Evolutionary conservation across 1,140 invertebrate species (phyloP).

Genomic region (Drosophila eugracilis): DNA sequence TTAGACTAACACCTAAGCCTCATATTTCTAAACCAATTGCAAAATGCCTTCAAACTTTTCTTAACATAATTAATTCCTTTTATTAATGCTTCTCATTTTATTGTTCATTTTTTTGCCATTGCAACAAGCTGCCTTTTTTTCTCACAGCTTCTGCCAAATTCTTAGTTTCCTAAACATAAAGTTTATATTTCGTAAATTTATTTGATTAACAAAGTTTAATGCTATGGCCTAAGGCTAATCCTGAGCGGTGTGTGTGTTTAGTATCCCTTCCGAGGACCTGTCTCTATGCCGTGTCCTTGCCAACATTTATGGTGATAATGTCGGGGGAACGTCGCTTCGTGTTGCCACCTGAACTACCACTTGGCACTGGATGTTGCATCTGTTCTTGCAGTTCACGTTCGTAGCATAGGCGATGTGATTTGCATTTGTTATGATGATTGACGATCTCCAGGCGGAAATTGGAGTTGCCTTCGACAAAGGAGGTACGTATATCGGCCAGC

Average conservation of each 20-base stretch:
- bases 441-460: slow-evolving; percentile 91
- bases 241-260: slow-evolving; percentile 60
- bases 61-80: background rate
- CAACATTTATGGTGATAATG: slow-evolving; percentile 81
- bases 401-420: slow-evolving; percentile 89
- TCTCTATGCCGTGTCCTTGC: slow-evolving; percentile 63
- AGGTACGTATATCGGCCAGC: slow-evolving; percentile 89
- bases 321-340: slow-evolving; percentile 51
- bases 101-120: slow-evolving; percentile 36
- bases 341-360: slow-evolving; percentile 22
- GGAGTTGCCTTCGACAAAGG: slow-evolving; percentile 90
- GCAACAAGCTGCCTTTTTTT: slow-evolving; percentile 57
- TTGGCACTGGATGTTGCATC: slow-evolving; percentile 32
- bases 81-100: background rate
- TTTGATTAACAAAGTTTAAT: slow-evolving; percentile 46
- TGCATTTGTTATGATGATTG: slow-evolving; percentile 91
- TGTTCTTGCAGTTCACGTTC: slow-evolving; percentile 85
- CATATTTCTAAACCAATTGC: too few species aligned
- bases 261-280: background rate
- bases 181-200: slow-evolving; percentile 12
- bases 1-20: too few species aligned
- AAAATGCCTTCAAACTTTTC: background rate
- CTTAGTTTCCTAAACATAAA: slow-evolving; percentile 15
- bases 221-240: slow-evolving; percentile 65
- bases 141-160: background rate